Conservation (phyloP, 2,797 vertebrate species). For the Gadopsis marmoratus region DNA sequence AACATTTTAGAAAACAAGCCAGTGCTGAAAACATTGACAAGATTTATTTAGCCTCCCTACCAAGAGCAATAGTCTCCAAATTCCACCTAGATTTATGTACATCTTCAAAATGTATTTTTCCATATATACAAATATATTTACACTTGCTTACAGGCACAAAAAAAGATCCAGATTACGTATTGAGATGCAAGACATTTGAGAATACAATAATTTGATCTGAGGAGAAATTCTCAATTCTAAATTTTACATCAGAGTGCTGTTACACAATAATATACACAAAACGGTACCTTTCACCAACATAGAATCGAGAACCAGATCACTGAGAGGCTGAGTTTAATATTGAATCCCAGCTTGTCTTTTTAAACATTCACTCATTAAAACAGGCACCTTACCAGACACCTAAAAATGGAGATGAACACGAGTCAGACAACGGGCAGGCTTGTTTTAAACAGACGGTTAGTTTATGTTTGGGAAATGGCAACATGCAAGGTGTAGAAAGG, state of each 20-base stretch:
- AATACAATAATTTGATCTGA: slow-evolving; percentile 43
- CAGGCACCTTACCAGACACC: slow-evolving; percentile 17
- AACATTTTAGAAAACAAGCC: slow-evolving; percentile 56
- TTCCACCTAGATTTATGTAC: slow-evolving; percentile 74
- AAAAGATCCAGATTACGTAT: slow-evolving; percentile 44
- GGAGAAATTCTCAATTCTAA: slow-evolving; percentile 38
- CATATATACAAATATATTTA: slow-evolving; percentile 83
- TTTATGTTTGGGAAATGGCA: slow-evolving; percentile 23
- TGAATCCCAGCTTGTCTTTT: slow-evolving; percentile 25
- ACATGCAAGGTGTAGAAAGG: slow-evolving; percentile 57
- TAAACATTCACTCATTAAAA: slow-evolving; percentile 31
- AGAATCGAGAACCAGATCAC: slow-evolving; percentile 32
- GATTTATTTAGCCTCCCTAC: slow-evolving; percentile 82
- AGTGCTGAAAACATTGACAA: slow-evolving; percentile 70
- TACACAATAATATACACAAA: slow-evolving; percentile 44
- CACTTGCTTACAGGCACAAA: slow-evolving; percentile 79
- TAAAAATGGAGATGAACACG: not conserved
- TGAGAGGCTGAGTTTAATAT: slow-evolving; percentile 20
- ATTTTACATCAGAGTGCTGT: slow-evolving; percentile 48
- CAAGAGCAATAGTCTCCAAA: slow-evolving; percentile 63
- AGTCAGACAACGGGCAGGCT: slow-evolving; percentile 39
- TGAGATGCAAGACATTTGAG: slow-evolving; percentile 55
- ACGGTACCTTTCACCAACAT: slow-evolving; percentile 31
- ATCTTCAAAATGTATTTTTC: slow-evolving; percentile 72
- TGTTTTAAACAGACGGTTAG: slow-evolving; percentile 51